Evolutionary conservation across 2,113 vertebrate species (phyloP).

Genomic region (Apodemus sylvaticus): DNA sequence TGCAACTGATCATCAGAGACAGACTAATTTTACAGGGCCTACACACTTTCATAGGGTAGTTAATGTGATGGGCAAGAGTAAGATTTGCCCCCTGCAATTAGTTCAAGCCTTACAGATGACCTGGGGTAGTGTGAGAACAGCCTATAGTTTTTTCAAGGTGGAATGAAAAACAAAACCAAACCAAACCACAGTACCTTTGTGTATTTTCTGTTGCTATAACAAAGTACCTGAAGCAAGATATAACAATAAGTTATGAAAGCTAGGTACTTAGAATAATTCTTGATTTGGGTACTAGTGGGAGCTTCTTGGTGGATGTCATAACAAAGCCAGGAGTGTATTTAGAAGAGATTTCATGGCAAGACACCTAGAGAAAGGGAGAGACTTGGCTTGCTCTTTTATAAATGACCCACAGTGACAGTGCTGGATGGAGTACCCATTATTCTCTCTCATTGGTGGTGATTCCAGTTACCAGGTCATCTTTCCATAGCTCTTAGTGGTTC

Average conservation of each 20-base stretch:
- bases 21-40: background rate
- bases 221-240: background rate
- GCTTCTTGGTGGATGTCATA: background rate
- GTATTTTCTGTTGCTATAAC: background rate
- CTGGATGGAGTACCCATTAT: background rate
- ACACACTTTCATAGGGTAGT: background rate
- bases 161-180: background rate
- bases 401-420: background rate
- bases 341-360: background rate
- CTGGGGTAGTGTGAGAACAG: background rate
- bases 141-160: background rate
- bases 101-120: background rate
- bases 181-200: too few relatives aligned
- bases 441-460: background rate
- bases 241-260: background rate
- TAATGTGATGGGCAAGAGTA: background rate
- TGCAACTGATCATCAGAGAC: background rate
- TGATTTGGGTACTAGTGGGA: background rate
- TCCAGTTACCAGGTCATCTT: background rate
- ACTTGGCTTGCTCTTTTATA: background rate
- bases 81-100: background rate
- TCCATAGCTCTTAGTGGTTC: background rate
- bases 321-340: too few relatives aligned
- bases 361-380: background rate
- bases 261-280: background rate